Evolutionary conservation across 2,888 invertebrate genomes (phyloP).

Genomic region (Eilema depressum): DNA sequence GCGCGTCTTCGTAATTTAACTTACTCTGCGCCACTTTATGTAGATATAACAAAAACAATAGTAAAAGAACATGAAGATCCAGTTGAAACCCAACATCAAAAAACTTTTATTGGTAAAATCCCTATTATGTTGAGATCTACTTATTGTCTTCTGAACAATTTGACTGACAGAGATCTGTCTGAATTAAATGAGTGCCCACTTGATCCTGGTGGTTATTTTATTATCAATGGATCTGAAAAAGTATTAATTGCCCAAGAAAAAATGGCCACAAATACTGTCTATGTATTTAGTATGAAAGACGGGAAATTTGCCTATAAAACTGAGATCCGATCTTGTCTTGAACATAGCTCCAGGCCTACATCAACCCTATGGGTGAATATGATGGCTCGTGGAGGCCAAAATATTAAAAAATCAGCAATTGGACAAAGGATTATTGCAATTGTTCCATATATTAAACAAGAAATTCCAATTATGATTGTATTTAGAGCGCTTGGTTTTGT

Average conservation of each 20-base stretch:
- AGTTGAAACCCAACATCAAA: constrained; percentile 93
- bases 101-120: constrained; percentile 95
- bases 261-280: constrained; percentile 99
- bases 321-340: constrained; percentile 95
- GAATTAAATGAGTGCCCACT: constrained; percentile 99
- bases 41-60: constrained; percentile 99
- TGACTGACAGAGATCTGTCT: constrained; percentile 99
- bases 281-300: constrained; percentile 99
- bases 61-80: constrained; percentile 96
- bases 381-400: constrained; percentile 99
- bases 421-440: constrained; percentile 99
- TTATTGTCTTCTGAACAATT: constrained; percentile 97
- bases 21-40: constrained; percentile 99
- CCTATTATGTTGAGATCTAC: constrained; percentile 99
- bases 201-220: constrained; percentile 99
- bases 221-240: constrained; percentile 99
- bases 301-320: constrained; percentile 99
- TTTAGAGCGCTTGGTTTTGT: constrained; percentile 99
- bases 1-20: constrained; percentile 98
- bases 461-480: constrained; percentile 99
- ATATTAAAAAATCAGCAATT: constrained; percentile 99
- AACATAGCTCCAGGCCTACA: constrained; percentile 95
- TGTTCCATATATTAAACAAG: constrained; percentile 99
- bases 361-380: constrained; percentile 99
- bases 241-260: constrained; percentile 99